A percentile compares a stretch with the other conserved stretches of the same genome.
These are phyloP conservation scores for Homarus gammarus DNA, from an alignment of 2,888 invertebrate genomes.

Conservation along the genomic window DNA sequence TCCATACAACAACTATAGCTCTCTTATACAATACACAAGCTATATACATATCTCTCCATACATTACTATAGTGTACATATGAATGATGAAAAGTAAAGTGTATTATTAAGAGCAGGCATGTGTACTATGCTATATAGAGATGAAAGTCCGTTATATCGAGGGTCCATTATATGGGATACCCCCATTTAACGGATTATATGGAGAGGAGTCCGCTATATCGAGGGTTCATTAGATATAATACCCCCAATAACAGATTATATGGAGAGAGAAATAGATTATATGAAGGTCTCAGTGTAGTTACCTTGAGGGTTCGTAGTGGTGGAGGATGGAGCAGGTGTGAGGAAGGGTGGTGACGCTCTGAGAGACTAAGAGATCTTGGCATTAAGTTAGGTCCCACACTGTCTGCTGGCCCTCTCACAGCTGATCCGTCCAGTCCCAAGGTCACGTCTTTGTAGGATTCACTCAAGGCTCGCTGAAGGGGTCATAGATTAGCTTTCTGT, in stretches of 20 bases:
- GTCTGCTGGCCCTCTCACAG: not conserved
- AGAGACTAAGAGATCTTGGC: constrained; percentile 29
- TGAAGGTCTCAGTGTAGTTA: too few species aligned
- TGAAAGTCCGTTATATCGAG: too few species aligned
- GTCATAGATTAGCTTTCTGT: too few species aligned
- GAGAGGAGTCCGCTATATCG: too few species aligned
- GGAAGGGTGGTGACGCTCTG: not conserved
- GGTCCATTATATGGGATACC: too few species aligned
- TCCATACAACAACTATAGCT: not conserved
- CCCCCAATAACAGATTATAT: too few species aligned
- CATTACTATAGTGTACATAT: not conserved
- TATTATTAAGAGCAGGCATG: too few species aligned
- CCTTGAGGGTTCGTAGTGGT: constrained; percentile 6
- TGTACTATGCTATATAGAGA: too few species aligned
- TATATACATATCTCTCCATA: not conserved
- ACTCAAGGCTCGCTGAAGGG: constrained; percentile 47
- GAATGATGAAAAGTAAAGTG: not conserved
- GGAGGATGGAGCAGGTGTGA: not conserved
- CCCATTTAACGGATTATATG: too few species aligned
- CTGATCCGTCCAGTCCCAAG: constrained; percentile 39
- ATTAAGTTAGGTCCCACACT: not conserved
- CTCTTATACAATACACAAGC: not conserved
- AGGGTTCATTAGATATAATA: too few species aligned
- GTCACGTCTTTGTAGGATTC: constrained; percentile 54
- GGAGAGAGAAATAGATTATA: too few species aligned